Percentiles rank a stretch among this genome's conserved stretches.
phyloP scores from a whole-genome alignment of 2,888 invertebrate genomes.

The Crematogaster levior region DNA sequence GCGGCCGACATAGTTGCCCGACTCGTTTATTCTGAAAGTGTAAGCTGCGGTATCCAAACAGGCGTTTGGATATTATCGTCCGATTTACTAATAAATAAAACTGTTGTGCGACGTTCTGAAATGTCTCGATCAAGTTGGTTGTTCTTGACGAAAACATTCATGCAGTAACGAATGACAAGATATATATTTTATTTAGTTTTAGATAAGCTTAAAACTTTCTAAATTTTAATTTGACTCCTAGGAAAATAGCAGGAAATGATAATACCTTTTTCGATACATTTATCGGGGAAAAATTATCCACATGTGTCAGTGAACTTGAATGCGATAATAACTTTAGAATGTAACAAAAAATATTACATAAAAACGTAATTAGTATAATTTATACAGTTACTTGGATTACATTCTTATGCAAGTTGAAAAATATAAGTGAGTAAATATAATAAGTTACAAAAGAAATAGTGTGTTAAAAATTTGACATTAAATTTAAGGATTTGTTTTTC shows the following conservation, averaged over 20 bases:
- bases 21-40: slow-evolving; percentile 18
- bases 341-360: no score
- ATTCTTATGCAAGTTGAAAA: not conserved
- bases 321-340: not conserved
- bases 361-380: not conserved
- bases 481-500: not conserved
- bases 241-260: not conserved
- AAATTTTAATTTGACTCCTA: not conserved
- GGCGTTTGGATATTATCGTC: slow-evolving; percentile 1
- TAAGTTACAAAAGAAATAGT: no score
- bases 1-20: slow-evolving; percentile 30
- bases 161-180: no score
- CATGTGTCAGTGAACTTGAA: not conserved
- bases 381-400: not conserved
- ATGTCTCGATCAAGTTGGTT: not conserved
- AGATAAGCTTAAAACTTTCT: not conserved
- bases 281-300: not conserved
- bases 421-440: not conserved
- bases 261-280: not conserved
- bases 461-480: not conserved
- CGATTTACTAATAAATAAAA: slow-evolving; percentile 21
- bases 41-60: not conserved
- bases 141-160: no score
- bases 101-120: not conserved
- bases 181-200: no score